Evolutionary conservation across 2,797 vertebrate genomes (phyloP), one percentile per base, ranked within the genome.

Genomic region (Lacerta agilis): DNA sequence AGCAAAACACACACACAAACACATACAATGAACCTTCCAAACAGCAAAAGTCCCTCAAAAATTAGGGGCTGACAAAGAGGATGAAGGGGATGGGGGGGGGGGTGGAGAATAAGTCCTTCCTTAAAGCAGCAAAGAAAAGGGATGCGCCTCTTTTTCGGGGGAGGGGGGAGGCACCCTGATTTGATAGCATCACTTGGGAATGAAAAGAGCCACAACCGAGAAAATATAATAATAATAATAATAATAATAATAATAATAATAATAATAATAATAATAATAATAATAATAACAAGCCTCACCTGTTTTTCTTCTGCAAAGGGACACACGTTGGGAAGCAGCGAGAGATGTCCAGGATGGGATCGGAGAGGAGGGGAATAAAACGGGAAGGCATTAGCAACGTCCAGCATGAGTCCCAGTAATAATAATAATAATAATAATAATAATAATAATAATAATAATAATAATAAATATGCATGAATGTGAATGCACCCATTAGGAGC

Each of bases 231-330:
- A 17, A 15, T n/a, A 7, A 38, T 38, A 41, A 20, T 75, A 15
- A 15, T 20, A 61, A 91, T 86, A 92, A 41, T 83, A 89, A 20
- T 38, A 41, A 20, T 75, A 15, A 15, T 20, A 61, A 91, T 86
- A 92, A 41, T 83, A 89, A 23, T 33, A 33, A 33, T n/a, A 17
- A 15, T n/a, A 7, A 38, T 38, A 41, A 20, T 75, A 15, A 15
- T 20, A 61, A 91, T 86, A 92, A 41, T 83, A 89, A 20, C n/a
- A n/a, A 90, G 86, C 92, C 88, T 85, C 95, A 96, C 96, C 96
- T 95, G 95, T 64, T 94, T 94, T 89, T 94, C 93, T 58, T 94
- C 93, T 94, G 87, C 61, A 23, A 11, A 27, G n/a, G 29, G 8
- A 27, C 13, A 4, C 13, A 4, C 23, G 25, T 61, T 13, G 1